Conservation (phyloP, 2,888 invertebrate genomes). For the Machimus rusticus region DNA sequence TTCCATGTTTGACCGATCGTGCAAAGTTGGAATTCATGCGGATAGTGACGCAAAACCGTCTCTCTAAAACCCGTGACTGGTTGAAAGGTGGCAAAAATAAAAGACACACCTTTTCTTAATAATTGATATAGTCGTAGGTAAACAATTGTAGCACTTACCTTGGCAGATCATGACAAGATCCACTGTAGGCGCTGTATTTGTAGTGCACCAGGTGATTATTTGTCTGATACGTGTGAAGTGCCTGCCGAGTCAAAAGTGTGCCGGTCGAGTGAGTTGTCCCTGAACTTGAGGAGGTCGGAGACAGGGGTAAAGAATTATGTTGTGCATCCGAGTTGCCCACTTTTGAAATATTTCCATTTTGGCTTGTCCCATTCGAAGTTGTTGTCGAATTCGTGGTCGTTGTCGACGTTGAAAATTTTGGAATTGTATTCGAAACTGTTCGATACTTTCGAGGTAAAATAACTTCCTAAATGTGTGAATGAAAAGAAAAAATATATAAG, state of each 20-base stretch:
- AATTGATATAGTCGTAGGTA: background rate
- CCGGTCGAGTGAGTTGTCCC: conserved; percentile 46
- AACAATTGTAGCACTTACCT: conserved; percentile 65
- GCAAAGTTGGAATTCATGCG: background rate
- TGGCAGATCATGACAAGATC: conserved; percentile 85
- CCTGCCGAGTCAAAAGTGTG: conserved; percentile 67
- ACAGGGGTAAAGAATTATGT: background rate
- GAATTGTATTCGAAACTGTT: conserved; percentile 70
- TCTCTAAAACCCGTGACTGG: background rate
- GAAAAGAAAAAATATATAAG: conserved; percentile 29
- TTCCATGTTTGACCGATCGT: background rate
- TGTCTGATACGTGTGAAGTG: conserved; percentile 78
- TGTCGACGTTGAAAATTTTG: conserved; percentile 57
- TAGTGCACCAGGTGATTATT: conserved; percentile 91
- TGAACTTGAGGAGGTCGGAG: conserved; percentile 3
- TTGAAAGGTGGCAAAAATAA: background rate
- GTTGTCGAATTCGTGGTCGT: conserved; percentile 49
- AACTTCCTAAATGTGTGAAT: conserved; percentile 70
- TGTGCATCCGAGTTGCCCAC: background rate
- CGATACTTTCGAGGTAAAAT: conserved; percentile 81
- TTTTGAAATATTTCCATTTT: conserved; percentile 35
- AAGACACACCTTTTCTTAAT: background rate
- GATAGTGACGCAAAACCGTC: background rate
- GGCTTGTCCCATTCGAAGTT: conserved; percentile 12
- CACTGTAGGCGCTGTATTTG: conserved; percentile 89